Evolutionary conservation across 2,113 vertebrate species (phyloP), one percentile per base, ranked within the genome.

Genomic region (Neomonachus schauinslandi): DNA sequence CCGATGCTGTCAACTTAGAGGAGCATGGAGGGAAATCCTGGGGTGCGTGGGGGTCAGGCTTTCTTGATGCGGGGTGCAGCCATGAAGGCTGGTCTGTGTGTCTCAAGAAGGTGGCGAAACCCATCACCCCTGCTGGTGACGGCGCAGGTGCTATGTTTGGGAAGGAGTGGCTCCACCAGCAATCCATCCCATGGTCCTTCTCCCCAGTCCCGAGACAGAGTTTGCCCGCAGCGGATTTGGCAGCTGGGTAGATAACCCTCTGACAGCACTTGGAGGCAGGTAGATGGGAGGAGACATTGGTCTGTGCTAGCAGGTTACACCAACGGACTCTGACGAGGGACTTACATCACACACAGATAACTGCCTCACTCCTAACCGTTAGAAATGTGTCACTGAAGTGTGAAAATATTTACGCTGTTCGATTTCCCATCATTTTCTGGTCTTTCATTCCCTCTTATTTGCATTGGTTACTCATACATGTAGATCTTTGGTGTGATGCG

Each of bases 391-490:
- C 92, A 49, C 6, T 36, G 18, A 90, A 55, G 84, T 96, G 97
- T 97, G 85, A 97, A 95, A 93, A 88, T 36, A 46, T 76, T 26
- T 49, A 26, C 8, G 46, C 97, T 67, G 69, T 51, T 91, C 31
- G 42, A 26, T 86, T 96, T 97, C 95, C 97, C 97, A 61, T 84
- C 97, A 93, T 80, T 71, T 39, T 95, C 94, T 95, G 77, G 57
- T 39, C 96, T 95, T 65, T 95, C 95, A 26, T 42, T 93, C 89
- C 84, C 39, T 96, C 77, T 91, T 89, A 83, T 98, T 97, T 97
- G 98, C 97, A 96, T 95, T 13, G 53, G 94, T 97, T 95, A 86
- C 97, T 97, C 97, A 97, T 84, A 94, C 72, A 65, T 67, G 93
- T 65, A 97, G 91, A 92, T 95, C 74, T 95, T 81, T 1, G n/a